Conservation (phyloP, 2,888 invertebrate genomes). For the Ellobium chinense region DNA sequence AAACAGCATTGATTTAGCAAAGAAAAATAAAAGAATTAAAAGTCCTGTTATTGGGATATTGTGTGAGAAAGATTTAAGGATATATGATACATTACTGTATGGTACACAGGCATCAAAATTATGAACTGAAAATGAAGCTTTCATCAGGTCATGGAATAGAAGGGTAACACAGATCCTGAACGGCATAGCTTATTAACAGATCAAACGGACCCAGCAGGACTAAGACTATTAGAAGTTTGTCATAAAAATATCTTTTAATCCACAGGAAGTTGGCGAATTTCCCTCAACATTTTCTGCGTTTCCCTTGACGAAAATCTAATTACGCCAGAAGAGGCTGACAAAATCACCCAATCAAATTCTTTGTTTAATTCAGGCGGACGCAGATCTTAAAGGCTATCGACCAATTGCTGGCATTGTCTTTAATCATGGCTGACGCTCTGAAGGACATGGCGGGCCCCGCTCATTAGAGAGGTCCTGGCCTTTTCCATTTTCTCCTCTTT, state of each 20-base stretch:
- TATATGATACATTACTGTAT: no score
- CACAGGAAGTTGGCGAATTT: neutral
- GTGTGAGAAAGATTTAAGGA: no score
- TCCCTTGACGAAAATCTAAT: conserved; percentile 21
- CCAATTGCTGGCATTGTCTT: conserved; percentile 24
- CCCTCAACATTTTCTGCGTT: neutral
- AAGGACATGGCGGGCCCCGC: conserved; percentile 1
- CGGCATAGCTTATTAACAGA: no score
- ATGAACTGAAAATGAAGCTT: no score
- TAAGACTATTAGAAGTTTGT: neutral
- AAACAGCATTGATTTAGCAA: no score
- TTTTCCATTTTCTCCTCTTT: conserved; percentile 19
- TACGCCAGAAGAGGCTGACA: conserved; percentile 26
- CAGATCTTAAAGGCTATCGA: conserved; percentile 14
- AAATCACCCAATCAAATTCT: conserved; percentile 39
- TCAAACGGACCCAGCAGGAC: no score
- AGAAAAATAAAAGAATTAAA: no score
- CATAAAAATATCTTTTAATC: neutral
- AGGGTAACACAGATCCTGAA: no score
- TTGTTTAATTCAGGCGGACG: conserved; percentile 17
- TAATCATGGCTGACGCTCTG: conserved; percentile 16
- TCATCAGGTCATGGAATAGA: no score
- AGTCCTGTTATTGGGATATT: no score
- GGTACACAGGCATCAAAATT: no score
- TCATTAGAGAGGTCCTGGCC: conserved; percentile 23